Percentiles rank a stretch among this genome's conserved stretches.
phyloP scores from a whole-genome alignment of 2,797 vertebrate species.

The Lacerta bilineata region DNA sequence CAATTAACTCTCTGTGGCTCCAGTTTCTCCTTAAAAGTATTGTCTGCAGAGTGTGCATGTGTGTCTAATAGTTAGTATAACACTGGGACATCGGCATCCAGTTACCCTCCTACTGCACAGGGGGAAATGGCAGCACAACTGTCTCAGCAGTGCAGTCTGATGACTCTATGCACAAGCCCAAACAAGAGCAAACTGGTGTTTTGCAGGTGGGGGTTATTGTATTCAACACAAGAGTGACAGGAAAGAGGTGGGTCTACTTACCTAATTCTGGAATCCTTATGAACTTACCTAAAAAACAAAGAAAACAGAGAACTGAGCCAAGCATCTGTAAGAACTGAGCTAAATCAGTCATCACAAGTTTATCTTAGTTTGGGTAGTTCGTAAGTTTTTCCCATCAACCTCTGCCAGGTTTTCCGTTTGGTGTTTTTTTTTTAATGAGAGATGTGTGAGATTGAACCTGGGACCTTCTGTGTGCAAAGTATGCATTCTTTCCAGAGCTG shows the following conservation, averaged over 20 bases:
- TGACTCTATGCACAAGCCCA: neutral
- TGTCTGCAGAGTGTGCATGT: neutral
- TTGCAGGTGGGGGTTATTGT: neutral
- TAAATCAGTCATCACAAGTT: no score
- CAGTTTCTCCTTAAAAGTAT: neutral
- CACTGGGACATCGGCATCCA: neutral
- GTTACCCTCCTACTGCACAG: neutral
- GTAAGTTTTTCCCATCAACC: neutral
- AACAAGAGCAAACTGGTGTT: neutral
- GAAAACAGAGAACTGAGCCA: no score
- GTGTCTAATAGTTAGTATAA: neutral
- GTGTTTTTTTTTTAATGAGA: neutral
- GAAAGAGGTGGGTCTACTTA: neutral
- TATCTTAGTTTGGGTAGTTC: no score
- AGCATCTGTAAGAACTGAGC: no score
- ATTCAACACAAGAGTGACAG: neutral
- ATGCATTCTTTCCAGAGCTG: neutral
- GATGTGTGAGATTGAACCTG: neutral
- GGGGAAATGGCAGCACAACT: neutral
- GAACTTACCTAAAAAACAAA: no score
- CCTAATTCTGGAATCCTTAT: no score
- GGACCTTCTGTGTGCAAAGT: neutral
- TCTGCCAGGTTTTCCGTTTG: neutral
- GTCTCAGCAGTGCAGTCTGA: neutral
- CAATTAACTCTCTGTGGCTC: neutral